phyloP scores from a whole-genome alignment of 2,888 invertebrate species.

The Zygaena filipendulae region DNA sequence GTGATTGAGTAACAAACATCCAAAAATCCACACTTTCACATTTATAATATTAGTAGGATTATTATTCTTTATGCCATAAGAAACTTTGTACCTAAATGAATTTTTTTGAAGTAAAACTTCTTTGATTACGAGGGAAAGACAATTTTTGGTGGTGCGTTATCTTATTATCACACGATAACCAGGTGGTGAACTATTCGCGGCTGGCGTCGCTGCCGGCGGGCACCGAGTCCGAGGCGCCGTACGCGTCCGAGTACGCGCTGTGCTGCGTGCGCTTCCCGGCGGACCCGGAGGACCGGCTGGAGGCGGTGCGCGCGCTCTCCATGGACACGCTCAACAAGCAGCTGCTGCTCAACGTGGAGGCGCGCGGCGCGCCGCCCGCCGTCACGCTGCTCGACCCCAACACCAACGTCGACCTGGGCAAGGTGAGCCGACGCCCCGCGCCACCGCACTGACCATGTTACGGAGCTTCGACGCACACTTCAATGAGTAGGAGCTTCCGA shows the following conservation, averaged over 20 bases:
- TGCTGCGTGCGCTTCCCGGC: slow-evolving; percentile 86
- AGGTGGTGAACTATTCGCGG: slow-evolving; percentile 73
- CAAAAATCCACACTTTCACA: too few relatives aligned
- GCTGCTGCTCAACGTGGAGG: slow-evolving; percentile 86
- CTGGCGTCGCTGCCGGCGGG: slow-evolving; percentile 87
- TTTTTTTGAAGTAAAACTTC: too few relatives aligned
- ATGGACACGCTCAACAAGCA: slow-evolving; percentile 77
- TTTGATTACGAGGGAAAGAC: too few relatives aligned
- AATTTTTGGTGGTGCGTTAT: too few relatives aligned
- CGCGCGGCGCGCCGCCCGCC: slow-evolving; percentile 68
- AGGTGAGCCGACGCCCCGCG: slow-evolving; percentile 42
- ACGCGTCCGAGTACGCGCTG: slow-evolving; percentile 87
- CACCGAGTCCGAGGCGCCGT: slow-evolving; percentile 75
- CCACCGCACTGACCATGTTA: too few relatives aligned
- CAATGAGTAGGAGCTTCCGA: too few relatives aligned
- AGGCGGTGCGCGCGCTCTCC: slow-evolving; percentile 76
- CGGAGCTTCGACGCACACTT: too few relatives aligned
- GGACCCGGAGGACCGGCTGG: slow-evolving; percentile 86
- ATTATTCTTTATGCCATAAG: too few relatives aligned
- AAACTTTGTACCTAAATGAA: too few relatives aligned
- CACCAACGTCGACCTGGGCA: slow-evolving; percentile 62
- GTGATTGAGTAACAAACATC: too few relatives aligned
- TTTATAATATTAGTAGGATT: too few relatives aligned
- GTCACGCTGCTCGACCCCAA: slow-evolving; percentile 64
- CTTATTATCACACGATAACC: too few relatives aligned